Evolutionary conservation across 2,797 vertebrate species (phyloP), one percentile per base, ranked within the genome.

Genomic region (Salarias fasciatus): DNA sequence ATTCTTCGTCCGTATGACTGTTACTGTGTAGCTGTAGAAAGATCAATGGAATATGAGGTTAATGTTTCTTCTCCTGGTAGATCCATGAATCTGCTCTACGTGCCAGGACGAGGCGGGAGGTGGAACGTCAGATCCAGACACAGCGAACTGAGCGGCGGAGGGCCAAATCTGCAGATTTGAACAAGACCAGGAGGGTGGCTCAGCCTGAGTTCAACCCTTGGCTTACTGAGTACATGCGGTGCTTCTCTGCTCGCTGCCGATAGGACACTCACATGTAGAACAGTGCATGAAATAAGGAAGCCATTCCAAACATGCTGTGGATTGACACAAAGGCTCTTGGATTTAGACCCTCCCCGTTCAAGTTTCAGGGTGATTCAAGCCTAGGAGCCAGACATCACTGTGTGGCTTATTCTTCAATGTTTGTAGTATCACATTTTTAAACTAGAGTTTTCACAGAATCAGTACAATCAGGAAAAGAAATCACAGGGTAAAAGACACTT

Each of bases 141-240:
- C 81, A 83, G 61, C 80, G 72, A 9, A 50, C 66, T 0, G 94
- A 95, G 71, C 90, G 92, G 28, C 87, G 89, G 29, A 91, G 92
- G 24, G 91, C 93, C 3, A 93, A 87, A 42, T 95, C 95, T 0
- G 93, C 82, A 5, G 92, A 96, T 33, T 49, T 82, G 59, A 92
- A 92, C 45, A 94, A 84, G 74, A 33, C 58, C 63, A 86, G 67
- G 58, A 93, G 89, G 82, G 44, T 90, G 11, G 63, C 90, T 38
- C 72, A 77, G 35, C 88, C 93, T 0, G 85, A 93, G 11, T 97
- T 95, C 52, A 95, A 95, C 84, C 97, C 96, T 0, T 99, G 97
- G 97, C 87, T 98, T 89, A 99, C 96, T 0, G 97, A 99, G 75
- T 99, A 99, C 62, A 99, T 98, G 97, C 92, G 95, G 63, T 97